These are phyloP conservation scores for Noctua janthe DNA, from an alignment of 2,888 invertebrate species.

Conservation along the genomic window DNA sequence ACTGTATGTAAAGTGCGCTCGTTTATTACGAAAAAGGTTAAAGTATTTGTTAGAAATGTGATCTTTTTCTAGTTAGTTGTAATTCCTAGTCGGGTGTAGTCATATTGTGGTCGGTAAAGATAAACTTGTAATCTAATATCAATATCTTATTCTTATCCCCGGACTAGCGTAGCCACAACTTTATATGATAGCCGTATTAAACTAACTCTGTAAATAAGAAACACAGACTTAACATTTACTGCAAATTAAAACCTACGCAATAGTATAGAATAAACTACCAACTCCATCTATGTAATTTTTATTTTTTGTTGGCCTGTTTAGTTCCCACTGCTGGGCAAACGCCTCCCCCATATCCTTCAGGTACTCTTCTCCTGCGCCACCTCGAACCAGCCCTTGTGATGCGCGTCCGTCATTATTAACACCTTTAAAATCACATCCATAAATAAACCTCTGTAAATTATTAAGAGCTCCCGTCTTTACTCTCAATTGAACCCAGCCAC, in stretches of 20 bases:
- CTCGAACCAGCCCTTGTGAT: too few species aligned
- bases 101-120: conserved; percentile 9
- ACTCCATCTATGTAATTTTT: background rate
- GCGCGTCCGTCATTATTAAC: conserved; percentile 2
- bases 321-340: too few species aligned
- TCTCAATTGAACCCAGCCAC: conserved; percentile 13
- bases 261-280: background rate
- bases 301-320: too few species aligned
- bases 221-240: background rate
- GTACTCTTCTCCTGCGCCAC: too few species aligned
- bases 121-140: conserved; percentile 25
- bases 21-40: conserved; percentile 16
- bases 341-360: too few species aligned
- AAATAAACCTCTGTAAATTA: background rate
- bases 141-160: conserved; percentile 33
- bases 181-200: background rate
- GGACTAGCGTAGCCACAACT: background rate
- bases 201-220: background rate
- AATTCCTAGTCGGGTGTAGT: background rate
- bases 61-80: conserved; percentile 10
- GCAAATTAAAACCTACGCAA: background rate
- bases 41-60: conserved; percentile 7
- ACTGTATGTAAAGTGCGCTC: conserved; percentile 27
- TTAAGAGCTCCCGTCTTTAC: background rate
- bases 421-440: conserved; percentile 11